These are phyloP conservation scores for Parnassius smintheus DNA, from an alignment of 2,888 invertebrate genomes.

Conservation along the genomic window DNA sequence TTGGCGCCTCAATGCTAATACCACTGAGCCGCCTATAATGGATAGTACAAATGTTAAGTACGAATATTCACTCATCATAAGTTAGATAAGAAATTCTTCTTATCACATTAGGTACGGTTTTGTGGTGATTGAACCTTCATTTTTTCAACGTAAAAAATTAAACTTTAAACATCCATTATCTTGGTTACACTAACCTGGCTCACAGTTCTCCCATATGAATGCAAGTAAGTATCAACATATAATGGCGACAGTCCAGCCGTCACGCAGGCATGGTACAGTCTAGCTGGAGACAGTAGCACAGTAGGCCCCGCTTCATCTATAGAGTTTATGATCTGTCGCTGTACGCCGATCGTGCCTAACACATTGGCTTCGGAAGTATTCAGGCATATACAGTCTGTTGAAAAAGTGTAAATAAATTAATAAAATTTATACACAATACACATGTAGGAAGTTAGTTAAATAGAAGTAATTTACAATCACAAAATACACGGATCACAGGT, in stretches of 20 bases:
- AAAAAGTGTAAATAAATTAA: not conserved
- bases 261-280: constrained; percentile 79
- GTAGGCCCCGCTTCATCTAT: constrained; percentile 82
- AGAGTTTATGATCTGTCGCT: constrained; percentile 81
- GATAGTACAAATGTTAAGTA: too few relatives aligned
- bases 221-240: constrained; percentile 61
- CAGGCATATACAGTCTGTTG: constrained; percentile 79
- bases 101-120: too few relatives aligned
- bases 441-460: too few relatives aligned
- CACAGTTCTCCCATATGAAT: constrained; percentile 25
- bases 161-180: not conserved
- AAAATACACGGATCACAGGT: too few relatives aligned
- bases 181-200: constrained; percentile 42
- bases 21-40: too few relatives aligned
- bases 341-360: constrained; percentile 81
- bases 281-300: constrained; percentile 81
- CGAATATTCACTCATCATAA: too few relatives aligned
- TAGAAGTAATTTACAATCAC: too few relatives aligned
- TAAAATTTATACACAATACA: too few relatives aligned
- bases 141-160: not conserved
- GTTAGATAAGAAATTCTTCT: too few relatives aligned
- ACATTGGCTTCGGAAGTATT: constrained; percentile 71
- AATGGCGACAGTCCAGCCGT: constrained; percentile 82
- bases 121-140: not conserved
- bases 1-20: too few relatives aligned